Conservation (phyloP, 2,888 invertebrate genomes). For the Melanostoma scalare region DNA sequence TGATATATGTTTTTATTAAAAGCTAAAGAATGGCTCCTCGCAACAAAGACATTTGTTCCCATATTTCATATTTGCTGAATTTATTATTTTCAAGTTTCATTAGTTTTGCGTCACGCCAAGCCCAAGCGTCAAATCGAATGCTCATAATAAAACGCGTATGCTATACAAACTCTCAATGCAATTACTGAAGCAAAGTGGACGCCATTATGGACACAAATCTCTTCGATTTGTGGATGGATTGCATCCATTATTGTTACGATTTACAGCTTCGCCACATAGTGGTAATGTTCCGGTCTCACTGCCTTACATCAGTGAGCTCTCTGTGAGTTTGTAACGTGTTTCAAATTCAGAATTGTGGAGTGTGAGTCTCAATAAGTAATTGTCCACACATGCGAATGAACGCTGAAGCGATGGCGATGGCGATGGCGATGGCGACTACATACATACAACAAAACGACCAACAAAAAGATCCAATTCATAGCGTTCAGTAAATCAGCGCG, state of each 20-base stretch:
- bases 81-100: too few species aligned
- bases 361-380: constrained; percentile 36
- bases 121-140: background rate
- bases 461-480: constrained; percentile 40
- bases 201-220: constrained; percentile 34
- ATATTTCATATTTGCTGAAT: too few species aligned
- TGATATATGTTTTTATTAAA: too few species aligned
- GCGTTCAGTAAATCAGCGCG: constrained; percentile 61
- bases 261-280: constrained; percentile 20
- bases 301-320: constrained; percentile 42
- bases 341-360: constrained; percentile 6
- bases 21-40: too few species aligned
- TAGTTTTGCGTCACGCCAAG: too few species aligned
- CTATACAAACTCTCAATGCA: constrained; percentile 7
- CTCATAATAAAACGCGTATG: background rate
- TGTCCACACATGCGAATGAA: constrained; percentile 46
- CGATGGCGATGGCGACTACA: constrained; percentile 1
- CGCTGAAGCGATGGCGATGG: constrained; percentile 12
- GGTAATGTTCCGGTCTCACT: background rate
- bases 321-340: constrained; percentile 28
- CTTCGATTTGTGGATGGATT: constrained; percentile 32
- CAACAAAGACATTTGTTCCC: too few species aligned
- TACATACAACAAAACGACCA: background rate
- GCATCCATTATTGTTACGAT: constrained; percentile 30
- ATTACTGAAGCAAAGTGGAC: constrained; percentile 37